Percentiles rank a stretch among this genome's conserved stretches.
Conservation (phyloP, 2,113 vertebrate species). For the Haemorhous mexicanus region DNA sequence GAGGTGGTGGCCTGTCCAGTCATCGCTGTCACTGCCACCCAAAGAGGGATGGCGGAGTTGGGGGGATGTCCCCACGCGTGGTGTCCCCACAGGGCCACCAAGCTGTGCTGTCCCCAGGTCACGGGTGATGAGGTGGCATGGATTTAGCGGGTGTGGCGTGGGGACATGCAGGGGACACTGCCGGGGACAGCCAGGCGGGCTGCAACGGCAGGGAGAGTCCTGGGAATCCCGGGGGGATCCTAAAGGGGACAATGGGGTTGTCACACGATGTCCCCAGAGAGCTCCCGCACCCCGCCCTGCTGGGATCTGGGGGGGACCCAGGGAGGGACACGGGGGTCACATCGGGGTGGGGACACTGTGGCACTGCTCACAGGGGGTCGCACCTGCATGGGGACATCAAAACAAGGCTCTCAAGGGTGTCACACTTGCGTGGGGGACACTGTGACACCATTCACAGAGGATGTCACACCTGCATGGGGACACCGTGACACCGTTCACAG, state of each 20-base stretch:
- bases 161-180: not conserved
- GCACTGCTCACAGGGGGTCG: not conserved
- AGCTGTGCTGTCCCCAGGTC: not conserved
- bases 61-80: not conserved
- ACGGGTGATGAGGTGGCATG: not conserved
- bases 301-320: not conserved
- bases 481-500: too few relatives aligned
- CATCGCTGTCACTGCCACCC: not conserved
- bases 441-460: too few relatives aligned
- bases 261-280: not conserved
- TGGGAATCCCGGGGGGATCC: not conserved
- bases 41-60: not conserved
- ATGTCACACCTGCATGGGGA: too few relatives aligned
- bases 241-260: rapidly evolving
- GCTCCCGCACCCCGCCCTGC: not conserved
- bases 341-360: not conserved
- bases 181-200: not conserved
- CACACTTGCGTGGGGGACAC: not conserved
- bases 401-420: too few relatives aligned
- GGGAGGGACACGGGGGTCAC: not conserved
- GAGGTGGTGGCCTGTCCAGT: not conserved
- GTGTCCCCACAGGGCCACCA: not conserved
- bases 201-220: too few relatives aligned
- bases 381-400: not conserved
- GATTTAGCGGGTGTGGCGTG: not conserved